phyloP scores from a whole-genome alignment of 2,888 invertebrate genomes.

The Conus canariensis region DNA sequence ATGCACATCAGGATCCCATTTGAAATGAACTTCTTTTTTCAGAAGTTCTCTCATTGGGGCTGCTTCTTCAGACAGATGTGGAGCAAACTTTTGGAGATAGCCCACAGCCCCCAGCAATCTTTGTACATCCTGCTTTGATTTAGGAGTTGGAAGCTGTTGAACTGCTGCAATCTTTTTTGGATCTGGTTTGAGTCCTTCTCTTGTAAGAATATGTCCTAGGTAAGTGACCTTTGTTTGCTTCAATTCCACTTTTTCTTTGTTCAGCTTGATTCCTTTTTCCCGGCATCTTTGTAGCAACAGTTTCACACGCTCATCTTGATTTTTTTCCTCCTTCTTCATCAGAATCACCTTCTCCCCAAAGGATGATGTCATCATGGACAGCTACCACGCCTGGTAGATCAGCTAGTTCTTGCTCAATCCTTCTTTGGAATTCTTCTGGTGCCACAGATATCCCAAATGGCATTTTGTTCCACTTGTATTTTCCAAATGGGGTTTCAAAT shows the following conservation, averaged over 20 bases:
- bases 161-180: background rate
- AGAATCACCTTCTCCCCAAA: no score
- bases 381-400: no score
- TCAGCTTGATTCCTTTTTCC: no score
- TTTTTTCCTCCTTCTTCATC: no score
- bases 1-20: constrained; percentile 9
- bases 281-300: no score
- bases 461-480: no score
- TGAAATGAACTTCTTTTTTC: constrained; percentile 12
- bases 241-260: background rate
- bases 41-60: constrained; percentile 9
- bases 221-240: background rate
- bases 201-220: background rate
- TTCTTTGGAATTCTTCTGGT: no score
- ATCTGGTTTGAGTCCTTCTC: background rate
- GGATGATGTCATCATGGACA: no score
- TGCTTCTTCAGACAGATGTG: constrained; percentile 1
- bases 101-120: background rate
- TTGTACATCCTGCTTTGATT: background rate
- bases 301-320: no score
- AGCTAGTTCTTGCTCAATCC: no score
- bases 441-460: no score
- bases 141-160: background rate
- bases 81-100: background rate
- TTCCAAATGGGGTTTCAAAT: no score